Evolutionary conservation across 2,797 vertebrate species (phyloP).

Genomic region (Chelidonichthys spinosus): DNA sequence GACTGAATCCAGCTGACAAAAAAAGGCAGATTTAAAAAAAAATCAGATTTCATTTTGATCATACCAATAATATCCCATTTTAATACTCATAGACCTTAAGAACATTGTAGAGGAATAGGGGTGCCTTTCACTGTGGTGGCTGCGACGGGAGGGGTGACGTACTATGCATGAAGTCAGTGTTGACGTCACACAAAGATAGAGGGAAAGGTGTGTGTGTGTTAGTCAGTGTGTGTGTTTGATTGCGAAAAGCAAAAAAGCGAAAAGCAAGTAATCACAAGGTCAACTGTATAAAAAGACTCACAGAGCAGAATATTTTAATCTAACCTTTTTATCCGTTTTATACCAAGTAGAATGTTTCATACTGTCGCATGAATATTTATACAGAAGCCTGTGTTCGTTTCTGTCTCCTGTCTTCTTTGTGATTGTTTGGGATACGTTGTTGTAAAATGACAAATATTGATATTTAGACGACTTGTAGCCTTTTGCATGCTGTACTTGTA

Average conservation of each 20-base stretch:
- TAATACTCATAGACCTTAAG: background rate
- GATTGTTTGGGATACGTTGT: background rate
- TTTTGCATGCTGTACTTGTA: background rate
- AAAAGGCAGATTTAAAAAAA: background rate
- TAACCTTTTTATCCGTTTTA: background rate
- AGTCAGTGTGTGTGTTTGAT: constrained; percentile 21
- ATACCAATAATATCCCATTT: background rate
- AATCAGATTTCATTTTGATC: constrained; percentile 8
- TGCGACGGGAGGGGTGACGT: constrained; percentile 31
- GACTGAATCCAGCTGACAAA: constrained; percentile 6
- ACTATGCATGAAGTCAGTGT: constrained; percentile 36
- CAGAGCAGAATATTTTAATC: background rate
- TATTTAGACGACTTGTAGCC: background rate
- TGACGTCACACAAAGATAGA: constrained; percentile 50
- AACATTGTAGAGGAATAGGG: background rate
- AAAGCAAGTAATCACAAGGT: constrained; percentile 51
- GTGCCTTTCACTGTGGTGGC: constrained; percentile 17
- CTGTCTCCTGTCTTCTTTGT: background rate
- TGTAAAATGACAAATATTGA: background rate
- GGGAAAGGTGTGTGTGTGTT: constrained; percentile 40
- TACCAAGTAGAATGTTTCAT: background rate
- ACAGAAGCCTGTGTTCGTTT: background rate
- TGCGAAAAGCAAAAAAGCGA: constrained; percentile 6
- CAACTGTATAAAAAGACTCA: constrained; percentile 35
- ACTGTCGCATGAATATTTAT: background rate